phyloP scores from a whole-genome alignment of 2,113 vertebrate species.

The Thermophis baileyi region DNA sequence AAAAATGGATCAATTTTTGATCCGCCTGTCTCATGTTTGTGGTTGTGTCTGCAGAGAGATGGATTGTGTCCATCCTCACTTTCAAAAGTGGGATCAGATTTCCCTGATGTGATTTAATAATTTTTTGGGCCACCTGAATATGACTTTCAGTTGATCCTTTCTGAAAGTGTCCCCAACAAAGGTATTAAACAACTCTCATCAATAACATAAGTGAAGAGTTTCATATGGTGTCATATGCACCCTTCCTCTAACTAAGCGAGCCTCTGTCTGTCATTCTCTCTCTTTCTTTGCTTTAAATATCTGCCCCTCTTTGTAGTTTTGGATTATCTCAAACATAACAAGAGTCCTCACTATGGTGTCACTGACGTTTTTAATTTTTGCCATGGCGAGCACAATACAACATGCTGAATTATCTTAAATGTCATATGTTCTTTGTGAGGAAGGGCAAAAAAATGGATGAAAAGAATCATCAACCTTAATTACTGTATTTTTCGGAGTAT shows the following conservation, averaged over 20 bases:
- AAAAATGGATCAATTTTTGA: not conserved
- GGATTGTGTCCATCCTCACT: not conserved
- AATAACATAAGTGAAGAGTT: not conserved
- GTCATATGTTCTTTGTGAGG: rapidly evolving
- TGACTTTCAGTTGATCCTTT: not conserved
- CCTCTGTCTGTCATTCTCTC: not conserved
- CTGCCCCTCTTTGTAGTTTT: not conserved
- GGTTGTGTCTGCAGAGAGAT: not conserved
- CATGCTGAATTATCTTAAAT: not conserved
- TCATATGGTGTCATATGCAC: not conserved
- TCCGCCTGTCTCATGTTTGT: not conserved
- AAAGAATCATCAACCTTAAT: not conserved
- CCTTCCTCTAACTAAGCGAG: not conserved
- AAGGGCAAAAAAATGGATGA: not conserved
- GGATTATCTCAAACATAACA: no score
- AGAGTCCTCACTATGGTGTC: rapidly evolving
- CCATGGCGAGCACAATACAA: not conserved
- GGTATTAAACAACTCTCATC: not conserved
- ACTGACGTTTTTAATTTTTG: rapidly evolving
- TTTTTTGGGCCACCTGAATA: not conserved
- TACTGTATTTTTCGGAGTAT: no score
- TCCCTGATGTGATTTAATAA: not conserved
- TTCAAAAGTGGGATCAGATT: not conserved
- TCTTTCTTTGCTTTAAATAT: not conserved
- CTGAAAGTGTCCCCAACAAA: not conserved